Evolutionary conservation across 2,888 invertebrate genomes (phyloP).

Genomic region (Mythimna lalbum): DNA sequence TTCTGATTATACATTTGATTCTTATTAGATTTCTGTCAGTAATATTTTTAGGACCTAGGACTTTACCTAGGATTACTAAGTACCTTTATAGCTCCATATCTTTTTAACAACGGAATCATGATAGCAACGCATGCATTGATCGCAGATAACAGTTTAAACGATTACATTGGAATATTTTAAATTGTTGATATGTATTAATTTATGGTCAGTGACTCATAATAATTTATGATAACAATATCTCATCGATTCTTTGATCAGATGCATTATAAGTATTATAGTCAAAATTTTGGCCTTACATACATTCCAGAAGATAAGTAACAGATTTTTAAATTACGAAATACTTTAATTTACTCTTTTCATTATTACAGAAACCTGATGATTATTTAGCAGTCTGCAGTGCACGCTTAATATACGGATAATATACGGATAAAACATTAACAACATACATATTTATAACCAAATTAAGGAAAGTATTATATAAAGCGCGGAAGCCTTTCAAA

Average conservation of each 20-base stretch:
- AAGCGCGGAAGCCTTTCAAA: constrained; percentile 12
- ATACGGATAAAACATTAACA: constrained; percentile 7
- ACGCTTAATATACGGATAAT: too few relatives aligned
- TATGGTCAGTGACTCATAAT: constrained; percentile 18
- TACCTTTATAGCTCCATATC: too few relatives aligned
- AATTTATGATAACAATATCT: constrained; percentile 25
- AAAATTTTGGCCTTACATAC: neutral
- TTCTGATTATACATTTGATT: too few relatives aligned
- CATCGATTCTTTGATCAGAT: neutral
- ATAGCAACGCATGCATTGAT: constrained; percentile 11
- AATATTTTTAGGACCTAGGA: too few relatives aligned
- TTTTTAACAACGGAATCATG: too few relatives aligned
- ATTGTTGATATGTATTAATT: constrained; percentile 16
- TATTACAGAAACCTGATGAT: neutral
- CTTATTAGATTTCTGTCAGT: too few relatives aligned
- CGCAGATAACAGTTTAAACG: constrained; percentile 40
- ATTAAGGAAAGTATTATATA: constrained; percentile 9
- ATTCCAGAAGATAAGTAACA: neutral
- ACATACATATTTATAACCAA: neutral
- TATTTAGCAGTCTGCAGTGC: neutral
- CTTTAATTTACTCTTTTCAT: neutral
- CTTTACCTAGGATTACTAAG: too few relatives aligned
- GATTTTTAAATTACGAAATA: neutral
- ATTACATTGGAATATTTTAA: constrained; percentile 37
- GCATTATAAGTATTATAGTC: neutral